These are phyloP conservation scores for Apis laboriosa DNA, from an alignment of 1,140 invertebrate species.

Conservation along the genomic window DNA sequence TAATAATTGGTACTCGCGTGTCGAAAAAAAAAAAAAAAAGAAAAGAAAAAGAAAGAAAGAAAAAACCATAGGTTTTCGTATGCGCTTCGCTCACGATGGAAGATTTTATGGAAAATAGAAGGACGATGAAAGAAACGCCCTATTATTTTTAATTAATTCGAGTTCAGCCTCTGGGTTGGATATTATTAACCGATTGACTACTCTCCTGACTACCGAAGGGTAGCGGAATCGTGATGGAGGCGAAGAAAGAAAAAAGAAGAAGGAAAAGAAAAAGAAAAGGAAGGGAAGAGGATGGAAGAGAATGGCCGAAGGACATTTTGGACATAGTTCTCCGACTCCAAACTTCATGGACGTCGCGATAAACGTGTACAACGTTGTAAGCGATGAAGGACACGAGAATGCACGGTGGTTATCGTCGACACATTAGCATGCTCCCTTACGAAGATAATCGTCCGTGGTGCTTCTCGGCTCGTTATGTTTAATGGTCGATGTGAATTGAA, in stretches of 20 bases:
- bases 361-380: conserved; percentile 52
- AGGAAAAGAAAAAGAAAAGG: too few species aligned
- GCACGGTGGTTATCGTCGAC: conserved; percentile 49
- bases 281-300: too few species aligned
- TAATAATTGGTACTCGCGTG: background rate
- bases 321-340: background rate
- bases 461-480: conserved; percentile 53
- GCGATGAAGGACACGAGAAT: conserved; percentile 53
- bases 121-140: background rate
- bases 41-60: too few species aligned
- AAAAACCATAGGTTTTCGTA: too few species aligned
- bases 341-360: conserved; percentile 29
- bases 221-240: background rate
- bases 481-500: conserved; percentile 48
- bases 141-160: background rate
- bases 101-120: background rate
- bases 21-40: background rate
- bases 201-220: background rate
- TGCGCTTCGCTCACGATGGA: background rate
- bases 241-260: background rate
- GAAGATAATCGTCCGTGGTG: conserved; percentile 50
- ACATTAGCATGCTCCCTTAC: conserved; percentile 52
- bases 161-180: too few species aligned
- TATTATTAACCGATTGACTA: conserved; percentile 1
- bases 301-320: conserved; percentile 7